Evolutionary conservation across 2,113 vertebrate species (phyloP).

Genomic region (Oreocharis arfaki): DNA sequence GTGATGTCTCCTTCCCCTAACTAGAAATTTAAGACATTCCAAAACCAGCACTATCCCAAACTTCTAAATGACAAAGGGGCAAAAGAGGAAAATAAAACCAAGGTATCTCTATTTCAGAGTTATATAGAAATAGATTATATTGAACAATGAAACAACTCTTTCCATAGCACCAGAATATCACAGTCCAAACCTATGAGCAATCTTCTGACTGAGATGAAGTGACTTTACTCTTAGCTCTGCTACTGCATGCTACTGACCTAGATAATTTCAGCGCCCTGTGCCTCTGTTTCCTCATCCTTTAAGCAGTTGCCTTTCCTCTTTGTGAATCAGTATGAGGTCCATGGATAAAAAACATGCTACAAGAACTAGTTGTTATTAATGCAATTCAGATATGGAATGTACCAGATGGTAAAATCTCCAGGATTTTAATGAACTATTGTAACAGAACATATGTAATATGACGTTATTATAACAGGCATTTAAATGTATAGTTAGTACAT

Average conservation of each 20-base stretch:
- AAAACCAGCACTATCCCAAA: neutral
- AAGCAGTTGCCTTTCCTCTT: neutral
- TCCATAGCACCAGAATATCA: neutral
- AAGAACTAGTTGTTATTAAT: constrained; percentile 59
- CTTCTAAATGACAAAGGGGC: neutral
- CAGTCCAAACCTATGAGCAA: neutral
- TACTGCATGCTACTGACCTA: neutral
- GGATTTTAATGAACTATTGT: constrained; percentile 66
- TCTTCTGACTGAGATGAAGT: neutral
- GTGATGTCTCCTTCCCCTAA: neutral
- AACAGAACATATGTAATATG: constrained; percentile 68
- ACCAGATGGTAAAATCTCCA: constrained; percentile 65
- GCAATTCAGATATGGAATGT: constrained; percentile 48
- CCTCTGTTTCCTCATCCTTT: neutral
- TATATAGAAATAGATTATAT: neutral
- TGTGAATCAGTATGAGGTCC: constrained; percentile 42
- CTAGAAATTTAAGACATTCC: neutral
- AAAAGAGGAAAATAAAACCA: neutral
- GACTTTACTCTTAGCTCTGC: neutral
- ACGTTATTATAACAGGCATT: constrained; percentile 63
- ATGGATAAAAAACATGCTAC: constrained; percentile 19
- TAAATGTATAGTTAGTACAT: constrained; percentile 67
- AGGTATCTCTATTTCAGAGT: neutral
- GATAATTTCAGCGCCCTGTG: neutral
- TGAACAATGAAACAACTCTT: neutral